Conservation (phyloP, 2,113 vertebrate species). For the Microtus pennsylvanicus region DNA sequence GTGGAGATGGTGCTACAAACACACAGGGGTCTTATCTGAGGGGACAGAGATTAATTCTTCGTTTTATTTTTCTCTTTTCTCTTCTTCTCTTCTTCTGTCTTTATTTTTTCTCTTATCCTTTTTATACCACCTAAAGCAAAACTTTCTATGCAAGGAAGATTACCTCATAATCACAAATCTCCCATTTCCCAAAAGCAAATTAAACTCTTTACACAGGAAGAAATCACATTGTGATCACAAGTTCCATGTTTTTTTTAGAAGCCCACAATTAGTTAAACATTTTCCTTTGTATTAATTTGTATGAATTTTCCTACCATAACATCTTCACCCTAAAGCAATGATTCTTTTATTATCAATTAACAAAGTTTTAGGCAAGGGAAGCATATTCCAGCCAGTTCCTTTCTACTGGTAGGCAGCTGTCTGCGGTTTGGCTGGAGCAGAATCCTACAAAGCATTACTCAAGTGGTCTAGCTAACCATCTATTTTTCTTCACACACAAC, state of each 20-base stretch:
- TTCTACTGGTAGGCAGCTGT: background rate
- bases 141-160: background rate
- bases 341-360: background rate
- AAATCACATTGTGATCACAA: background rate
- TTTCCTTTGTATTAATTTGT: background rate
- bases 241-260: background rate
- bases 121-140: background rate
- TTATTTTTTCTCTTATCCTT: background rate
- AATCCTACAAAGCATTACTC: background rate
- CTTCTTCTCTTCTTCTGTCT: background rate
- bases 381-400: background rate
- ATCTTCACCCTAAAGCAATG: background rate
- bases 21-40: background rate
- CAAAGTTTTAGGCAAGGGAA: background rate
- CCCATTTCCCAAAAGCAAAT: background rate
- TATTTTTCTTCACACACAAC: background rate
- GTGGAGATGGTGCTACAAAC: background rate
- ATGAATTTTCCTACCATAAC: background rate
- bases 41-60: background rate
- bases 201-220: background rate
- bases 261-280: background rate
- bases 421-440: background rate
- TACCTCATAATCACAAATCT: background rate
- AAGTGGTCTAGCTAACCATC: background rate
- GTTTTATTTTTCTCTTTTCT: background rate